Evolutionary conservation across 2,797 vertebrate genomes (phyloP).

Genomic region (Acanthornis magna): DNA sequence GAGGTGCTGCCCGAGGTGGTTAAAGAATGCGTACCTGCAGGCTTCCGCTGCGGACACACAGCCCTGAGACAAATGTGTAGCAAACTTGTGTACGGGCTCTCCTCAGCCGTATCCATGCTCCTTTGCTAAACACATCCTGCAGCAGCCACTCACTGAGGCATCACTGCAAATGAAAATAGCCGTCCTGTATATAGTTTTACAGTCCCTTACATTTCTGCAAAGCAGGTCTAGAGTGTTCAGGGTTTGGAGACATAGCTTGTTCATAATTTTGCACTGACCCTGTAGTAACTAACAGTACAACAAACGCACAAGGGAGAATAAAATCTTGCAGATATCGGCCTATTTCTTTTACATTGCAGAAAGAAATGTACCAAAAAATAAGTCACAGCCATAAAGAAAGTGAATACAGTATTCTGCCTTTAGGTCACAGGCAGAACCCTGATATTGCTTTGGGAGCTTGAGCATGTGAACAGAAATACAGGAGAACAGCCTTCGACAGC

Average conservation of each 20-base stretch:
- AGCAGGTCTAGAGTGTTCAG: background rate
- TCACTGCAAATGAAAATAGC: rapidly evolving
- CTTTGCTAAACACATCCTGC: rapidly evolving
- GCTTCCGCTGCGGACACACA: rapidly evolving
- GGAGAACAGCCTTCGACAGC: background rate
- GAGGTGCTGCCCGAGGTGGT: background rate
- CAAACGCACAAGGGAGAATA: background rate
- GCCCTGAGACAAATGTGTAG: background rate
- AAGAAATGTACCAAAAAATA: background rate
- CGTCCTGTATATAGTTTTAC: rapidly evolving
- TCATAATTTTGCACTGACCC: rapidly evolving
- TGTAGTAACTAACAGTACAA: background rate
- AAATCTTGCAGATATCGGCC: background rate
- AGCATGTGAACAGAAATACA: rapidly evolving
- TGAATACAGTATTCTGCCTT: background rate
- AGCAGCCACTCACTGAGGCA: rapidly evolving
- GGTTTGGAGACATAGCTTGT: background rate
- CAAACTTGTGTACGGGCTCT: rapidly evolving
- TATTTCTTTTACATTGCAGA: background rate
- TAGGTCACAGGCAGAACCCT: background rate
- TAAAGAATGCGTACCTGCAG: background rate
- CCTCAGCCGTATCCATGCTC: rapidly evolving
- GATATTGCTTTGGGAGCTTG: background rate
- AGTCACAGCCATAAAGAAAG: background rate
- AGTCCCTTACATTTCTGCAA: background rate